Base-by-base conservation (phyloP, 2,113 vertebrate genomes). In the Chauna torquata region DNA sequence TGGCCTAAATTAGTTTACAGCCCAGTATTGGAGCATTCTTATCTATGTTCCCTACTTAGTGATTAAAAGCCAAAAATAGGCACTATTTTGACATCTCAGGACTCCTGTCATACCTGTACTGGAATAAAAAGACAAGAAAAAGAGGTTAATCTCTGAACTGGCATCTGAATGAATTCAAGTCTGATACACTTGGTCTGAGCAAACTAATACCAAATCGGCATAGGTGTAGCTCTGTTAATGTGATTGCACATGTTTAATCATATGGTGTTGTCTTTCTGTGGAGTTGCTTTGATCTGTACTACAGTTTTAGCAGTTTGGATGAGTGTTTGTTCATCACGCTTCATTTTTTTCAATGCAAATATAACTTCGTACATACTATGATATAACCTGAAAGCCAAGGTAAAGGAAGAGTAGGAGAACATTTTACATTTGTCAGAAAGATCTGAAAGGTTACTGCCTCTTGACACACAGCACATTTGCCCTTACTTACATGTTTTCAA, bases 41-140 rank as follows among this genome's bases (percentile, higher is more conserved):
- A 9, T 23, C 14, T n/a, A 17, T n/a, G 8, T 18, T 77, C 5
- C 32, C 25, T 68, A n/a, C 0, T 1, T 6, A 72, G 6, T 61
- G 32, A 75, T 4, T 36, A 22, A 28, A 19, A 49, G 38, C 8
- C 22, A 54, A 85, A 44, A 55, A 54, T 1, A 59, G 20, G 23
- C 8, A 25, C 5, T 23, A 1, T 15, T 72, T 36, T 52, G 8
- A 36, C 19, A 71, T 62, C 36, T 38, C 22, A 50, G 50, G 6
- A 14, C 9, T 81, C n/a, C 40, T 83, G 11, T 71, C 28, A 40
- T 50, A 52, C 47, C 10, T 81, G 23, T 32, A 40, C n/a, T 42
- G 34, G 52, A 83, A 59, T 23, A 42, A 28, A 79, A 50, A 79
- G 27, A 47, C n/a, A 66, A 58, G 9, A 38, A 44, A 71, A 47